phyloP scores from a whole-genome alignment of 2,113 vertebrate species.

The Elephantulus edwardii region DNA sequence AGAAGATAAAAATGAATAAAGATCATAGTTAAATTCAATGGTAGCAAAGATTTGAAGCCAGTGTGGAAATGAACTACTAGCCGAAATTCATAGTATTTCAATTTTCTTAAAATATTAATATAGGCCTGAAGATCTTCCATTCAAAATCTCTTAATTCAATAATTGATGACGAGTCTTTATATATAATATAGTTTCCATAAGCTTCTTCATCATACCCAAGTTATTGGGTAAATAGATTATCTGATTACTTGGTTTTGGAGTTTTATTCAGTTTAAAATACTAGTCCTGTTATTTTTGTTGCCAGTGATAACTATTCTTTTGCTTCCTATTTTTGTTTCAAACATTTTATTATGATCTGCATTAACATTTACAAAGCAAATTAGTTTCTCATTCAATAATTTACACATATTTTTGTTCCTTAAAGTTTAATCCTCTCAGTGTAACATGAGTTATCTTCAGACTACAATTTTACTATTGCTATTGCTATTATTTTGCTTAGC shows the following conservation, averaged over 20 bases:
- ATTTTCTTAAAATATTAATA: constrained; percentile 5
- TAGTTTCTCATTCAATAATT: background rate
- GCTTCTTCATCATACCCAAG: no score
- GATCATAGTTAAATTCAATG: background rate
- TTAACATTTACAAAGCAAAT: background rate
- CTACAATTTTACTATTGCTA: background rate
- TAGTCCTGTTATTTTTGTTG: background rate
- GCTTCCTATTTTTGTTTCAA: no score
- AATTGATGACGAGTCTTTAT: no score
- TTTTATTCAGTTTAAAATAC: background rate
- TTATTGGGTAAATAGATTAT: background rate
- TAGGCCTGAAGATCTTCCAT: background rate
- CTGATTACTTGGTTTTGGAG: background rate
- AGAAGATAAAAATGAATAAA: background rate
- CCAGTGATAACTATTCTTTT: no score
- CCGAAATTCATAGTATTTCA: constrained; percentile 7
- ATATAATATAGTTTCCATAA: no score
- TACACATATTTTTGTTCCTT: background rate
- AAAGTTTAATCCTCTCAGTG: background rate
- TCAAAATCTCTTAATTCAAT: background rate
- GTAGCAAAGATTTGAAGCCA: no score
- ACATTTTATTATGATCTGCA: background rate
- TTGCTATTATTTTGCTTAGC: background rate
- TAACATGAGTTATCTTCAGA: background rate
- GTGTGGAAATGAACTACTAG: background rate